Base-by-base conservation (phyloP, 2,113 vertebrate genomes). In the Proterorhinus semilunaris region DNA sequence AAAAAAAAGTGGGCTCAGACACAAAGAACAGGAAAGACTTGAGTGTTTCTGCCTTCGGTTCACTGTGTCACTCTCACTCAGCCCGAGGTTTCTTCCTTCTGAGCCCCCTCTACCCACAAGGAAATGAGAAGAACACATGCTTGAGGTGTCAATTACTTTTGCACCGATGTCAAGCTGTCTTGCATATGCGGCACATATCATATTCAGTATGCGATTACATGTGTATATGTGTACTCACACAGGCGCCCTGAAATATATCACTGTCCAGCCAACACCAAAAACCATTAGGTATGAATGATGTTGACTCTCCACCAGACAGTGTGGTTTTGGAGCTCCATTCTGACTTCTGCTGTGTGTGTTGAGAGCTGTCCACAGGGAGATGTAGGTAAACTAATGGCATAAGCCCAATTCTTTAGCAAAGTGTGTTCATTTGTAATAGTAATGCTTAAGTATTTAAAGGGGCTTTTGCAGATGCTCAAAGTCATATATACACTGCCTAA, bases 11-110 rank as follows among this genome's bases (percentile, higher is more conserved):
- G 89, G 86, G 74, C 71, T 80, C 78, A 68, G 77, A 59, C 74
- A 86, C 86, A 88, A 79, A 86, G 86, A 72, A 48, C 78, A 86
- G 85, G 84, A 89, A 87, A 82, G 71, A 62, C 81, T 76, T 73
- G 76, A 80, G 82, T 67, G 69, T 83, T 76, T 77, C 80, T 77
- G 80, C 74, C 68, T 84, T 62, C 76, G 77, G 62, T 78, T 79
- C 69, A 65, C 67, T 74, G 63, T 0, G 48, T 78, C 74, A 74
- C 65, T 79, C 72, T 78, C 71, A 65, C 80, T 87, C 69, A 62
- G 68, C 66, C 51, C 27, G 74, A 67, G 59, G 73, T 71, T 80
- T 80, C 66, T 73, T 73, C 2, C 68, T 67, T 83, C 65, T 10
- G 50, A 75, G 52, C 46, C 47, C 70, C 49, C 72, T 77, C 75